Conservation (phyloP, 2,113 vertebrate species). For the Nicator chloris region DNA sequence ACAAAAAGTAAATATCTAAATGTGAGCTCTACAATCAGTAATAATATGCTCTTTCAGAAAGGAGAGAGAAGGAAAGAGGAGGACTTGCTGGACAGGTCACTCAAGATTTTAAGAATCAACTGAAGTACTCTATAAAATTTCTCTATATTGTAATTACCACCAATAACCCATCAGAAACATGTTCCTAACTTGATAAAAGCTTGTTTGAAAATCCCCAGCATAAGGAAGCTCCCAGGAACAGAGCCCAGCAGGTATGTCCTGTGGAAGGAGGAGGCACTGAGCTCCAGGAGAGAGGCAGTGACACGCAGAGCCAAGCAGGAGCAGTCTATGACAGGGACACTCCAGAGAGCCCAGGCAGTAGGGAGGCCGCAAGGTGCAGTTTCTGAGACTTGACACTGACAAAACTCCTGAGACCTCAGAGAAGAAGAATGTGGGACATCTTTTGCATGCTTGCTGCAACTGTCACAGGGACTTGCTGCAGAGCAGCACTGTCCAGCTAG, state of each 20-base stretch:
- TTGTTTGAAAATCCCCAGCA: background rate
- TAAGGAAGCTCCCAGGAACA: background rate
- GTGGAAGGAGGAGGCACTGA: background rate
- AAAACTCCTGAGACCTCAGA: background rate
- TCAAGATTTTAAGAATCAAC: background rate
- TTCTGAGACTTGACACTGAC: background rate
- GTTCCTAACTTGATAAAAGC: background rate
- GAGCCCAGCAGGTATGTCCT: background rate
- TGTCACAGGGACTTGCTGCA: background rate
- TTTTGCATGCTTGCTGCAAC: background rate
- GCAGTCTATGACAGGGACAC: background rate
- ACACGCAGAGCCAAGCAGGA: slow-evolving; percentile 46
- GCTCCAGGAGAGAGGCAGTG: background rate
- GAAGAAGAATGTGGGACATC: background rate
- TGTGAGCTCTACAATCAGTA: background rate
- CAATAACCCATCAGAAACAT: background rate
- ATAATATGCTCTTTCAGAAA: background rate
- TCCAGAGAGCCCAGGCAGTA: background rate
- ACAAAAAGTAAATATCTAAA: background rate
- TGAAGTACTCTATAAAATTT: background rate
- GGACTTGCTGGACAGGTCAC: background rate
- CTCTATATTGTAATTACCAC: background rate
- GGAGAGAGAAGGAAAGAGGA: background rate
- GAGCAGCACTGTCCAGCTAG: background rate
- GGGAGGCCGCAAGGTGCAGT: background rate